A percentile compares a stretch with the other conserved stretches of the same genome.
Conservation (phyloP, 2,797 vertebrate species). For the Morelia viridis region DNA sequence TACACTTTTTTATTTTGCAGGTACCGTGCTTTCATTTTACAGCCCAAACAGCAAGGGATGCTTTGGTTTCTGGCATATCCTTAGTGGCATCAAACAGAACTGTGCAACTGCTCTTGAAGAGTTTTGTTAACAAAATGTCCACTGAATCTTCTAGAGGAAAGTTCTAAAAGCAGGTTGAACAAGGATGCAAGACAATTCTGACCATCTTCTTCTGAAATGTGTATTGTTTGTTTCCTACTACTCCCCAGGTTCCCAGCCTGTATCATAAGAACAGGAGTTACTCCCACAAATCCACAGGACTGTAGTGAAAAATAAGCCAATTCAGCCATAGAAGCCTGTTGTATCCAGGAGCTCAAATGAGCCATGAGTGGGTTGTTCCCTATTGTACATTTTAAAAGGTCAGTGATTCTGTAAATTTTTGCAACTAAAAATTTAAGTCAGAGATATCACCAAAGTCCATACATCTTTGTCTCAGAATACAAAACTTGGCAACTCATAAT, state of each 20-base stretch:
- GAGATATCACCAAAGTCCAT: background rate
- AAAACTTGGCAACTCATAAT: background rate
- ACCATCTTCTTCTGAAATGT: background rate
- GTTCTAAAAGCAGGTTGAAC: constrained; percentile 6
- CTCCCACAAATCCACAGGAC: background rate
- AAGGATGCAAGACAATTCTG: background rate
- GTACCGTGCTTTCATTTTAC: background rate
- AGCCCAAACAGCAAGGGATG: background rate
- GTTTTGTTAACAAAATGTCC: background rate
- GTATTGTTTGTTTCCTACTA: background rate
- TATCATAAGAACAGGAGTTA: background rate
- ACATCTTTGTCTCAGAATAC: background rate
- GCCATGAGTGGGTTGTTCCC: background rate
- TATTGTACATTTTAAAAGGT: background rate
- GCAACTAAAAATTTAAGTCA: background rate
- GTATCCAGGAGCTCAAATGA: background rate
- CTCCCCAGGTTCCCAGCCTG: background rate
- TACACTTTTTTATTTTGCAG: background rate
- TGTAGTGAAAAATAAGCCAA: background rate
- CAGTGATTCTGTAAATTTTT: background rate
- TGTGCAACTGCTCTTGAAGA: background rate
- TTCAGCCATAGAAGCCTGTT: background rate
- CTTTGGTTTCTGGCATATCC: background rate
- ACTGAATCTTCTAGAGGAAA: background rate
- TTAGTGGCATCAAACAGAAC: background rate